Evolutionary conservation across 2,888 invertebrate species (phyloP).

Genomic region (Pheosia tremula): DNA sequence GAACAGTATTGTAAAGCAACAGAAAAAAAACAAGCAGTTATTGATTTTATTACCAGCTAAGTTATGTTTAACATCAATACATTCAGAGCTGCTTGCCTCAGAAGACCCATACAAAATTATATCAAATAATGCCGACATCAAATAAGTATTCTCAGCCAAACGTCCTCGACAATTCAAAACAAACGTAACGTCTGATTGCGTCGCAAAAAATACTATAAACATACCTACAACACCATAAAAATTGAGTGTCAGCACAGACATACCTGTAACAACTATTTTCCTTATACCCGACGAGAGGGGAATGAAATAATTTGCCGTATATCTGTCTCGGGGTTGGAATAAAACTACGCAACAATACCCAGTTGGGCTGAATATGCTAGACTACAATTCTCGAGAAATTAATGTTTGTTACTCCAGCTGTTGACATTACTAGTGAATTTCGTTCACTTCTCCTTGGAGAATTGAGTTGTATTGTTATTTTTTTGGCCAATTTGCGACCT

Average conservation of each 20-base stretch:
- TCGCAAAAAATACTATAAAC: background rate
- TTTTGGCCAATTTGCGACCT: background rate
- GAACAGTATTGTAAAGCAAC: no score
- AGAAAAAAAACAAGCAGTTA: no score
- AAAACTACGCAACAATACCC: slow-evolving; percentile 31
- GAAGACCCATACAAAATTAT: no score
- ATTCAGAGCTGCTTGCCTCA: no score
- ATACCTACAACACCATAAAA: slow-evolving; percentile 6
- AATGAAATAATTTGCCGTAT: slow-evolving; percentile 23
- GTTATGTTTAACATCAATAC: no score
- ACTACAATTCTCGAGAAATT: slow-evolving; percentile 34
- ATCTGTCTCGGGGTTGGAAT: slow-evolving; percentile 17
- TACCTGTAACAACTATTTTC: slow-evolving; percentile 38
- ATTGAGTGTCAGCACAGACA: slow-evolving; percentile 15
- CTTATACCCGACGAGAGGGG: slow-evolving; percentile 23
- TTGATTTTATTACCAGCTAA: no score
- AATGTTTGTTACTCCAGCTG: slow-evolving; percentile 30
- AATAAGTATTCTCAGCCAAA: no score
- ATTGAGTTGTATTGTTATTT: background rate
- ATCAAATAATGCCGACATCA: no score
- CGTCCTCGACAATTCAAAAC: no score
- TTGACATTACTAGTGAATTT: slow-evolving; percentile 31
- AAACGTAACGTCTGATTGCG: no score
- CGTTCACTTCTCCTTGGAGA: slow-evolving; percentile 21
- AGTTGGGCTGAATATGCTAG: slow-evolving; percentile 23